Evolutionary conservation across 1,140 invertebrate species (phyloP).

Genomic region (Psix sp.): DNA sequence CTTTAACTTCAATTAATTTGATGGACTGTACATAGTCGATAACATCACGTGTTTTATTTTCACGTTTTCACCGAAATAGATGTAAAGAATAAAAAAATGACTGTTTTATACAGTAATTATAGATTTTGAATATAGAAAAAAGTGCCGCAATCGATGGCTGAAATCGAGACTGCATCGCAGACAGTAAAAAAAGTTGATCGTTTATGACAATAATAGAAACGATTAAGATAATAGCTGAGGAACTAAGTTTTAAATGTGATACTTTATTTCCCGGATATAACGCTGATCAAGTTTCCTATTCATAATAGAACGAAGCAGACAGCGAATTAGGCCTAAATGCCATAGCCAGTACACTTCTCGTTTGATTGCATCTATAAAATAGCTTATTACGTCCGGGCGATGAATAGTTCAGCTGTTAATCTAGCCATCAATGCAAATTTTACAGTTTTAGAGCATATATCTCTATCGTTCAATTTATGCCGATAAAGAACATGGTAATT

Average conservation of each 20-base stretch:
- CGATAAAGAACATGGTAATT: conserved; percentile 28
- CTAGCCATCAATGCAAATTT: conserved; percentile 35
- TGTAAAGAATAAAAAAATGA: too few species aligned
- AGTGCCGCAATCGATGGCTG: too few species aligned
- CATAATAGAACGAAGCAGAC: conserved; percentile 40
- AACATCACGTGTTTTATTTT: neutral
- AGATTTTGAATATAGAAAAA: too few species aligned
- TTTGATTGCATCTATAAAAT: conserved; percentile 52
- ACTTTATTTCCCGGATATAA: conserved; percentile 53
- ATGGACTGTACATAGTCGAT: conserved; percentile 3
- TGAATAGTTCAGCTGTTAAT: conserved; percentile 42
- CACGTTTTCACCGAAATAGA: too few species aligned
- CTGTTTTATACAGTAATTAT: too few species aligned
- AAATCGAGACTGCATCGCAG: too few species aligned
- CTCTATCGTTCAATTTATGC: conserved; percentile 9
- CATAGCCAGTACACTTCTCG: conserved; percentile 25
- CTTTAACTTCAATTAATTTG: conserved; percentile 13
- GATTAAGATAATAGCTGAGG: conserved; percentile 11
- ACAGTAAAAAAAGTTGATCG: neutral
- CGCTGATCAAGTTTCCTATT: conserved; percentile 48
- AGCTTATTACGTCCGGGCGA: conserved; percentile 48
- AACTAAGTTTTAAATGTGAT: conserved; percentile 28
- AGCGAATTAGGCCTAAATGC: conserved; percentile 44
- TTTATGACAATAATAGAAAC: conserved; percentile 16
- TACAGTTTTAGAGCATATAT: conserved; percentile 32